These are phyloP conservation scores for Eubucco bourcierii DNA, from an alignment of 2,113 vertebrate species.

Conservation along the genomic window DNA sequence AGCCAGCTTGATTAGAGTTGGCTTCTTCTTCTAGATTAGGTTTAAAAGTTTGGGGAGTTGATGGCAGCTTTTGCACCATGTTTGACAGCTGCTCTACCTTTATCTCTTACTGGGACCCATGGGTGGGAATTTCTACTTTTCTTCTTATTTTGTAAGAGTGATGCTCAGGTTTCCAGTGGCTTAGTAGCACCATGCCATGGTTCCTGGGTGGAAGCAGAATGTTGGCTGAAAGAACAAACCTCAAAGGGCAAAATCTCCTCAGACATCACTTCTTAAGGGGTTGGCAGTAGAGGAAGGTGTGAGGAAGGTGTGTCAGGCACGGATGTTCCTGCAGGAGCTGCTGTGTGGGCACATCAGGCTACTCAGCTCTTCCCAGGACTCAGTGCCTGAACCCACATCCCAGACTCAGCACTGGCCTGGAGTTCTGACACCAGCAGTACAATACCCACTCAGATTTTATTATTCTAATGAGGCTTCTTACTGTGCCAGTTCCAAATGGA, in stretches of 20 bases:
- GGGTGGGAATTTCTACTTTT: not conserved
- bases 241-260: not conserved
- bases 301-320: not conserved
- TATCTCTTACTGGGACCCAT: not conserved
- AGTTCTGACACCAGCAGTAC: slow-evolving; percentile 42
- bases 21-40: not conserved
- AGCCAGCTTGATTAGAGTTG: not conserved
- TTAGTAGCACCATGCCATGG: not conserved
- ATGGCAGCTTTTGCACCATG: not conserved
- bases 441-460: slow-evolving; percentile 48
- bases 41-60: not conserved
- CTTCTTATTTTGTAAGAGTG: not conserved
- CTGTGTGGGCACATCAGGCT: not conserved
- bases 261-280: not conserved
- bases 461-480: slow-evolving; percentile 64
- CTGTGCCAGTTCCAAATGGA: slow-evolving; percentile 63
- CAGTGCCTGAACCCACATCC: not conserved
- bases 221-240: not conserved
- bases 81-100: not conserved
- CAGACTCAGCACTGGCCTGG: not conserved
- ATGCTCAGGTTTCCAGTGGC: not conserved
- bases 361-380: not conserved
- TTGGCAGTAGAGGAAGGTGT: not conserved
- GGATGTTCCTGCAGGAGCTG: not conserved
- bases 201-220: not conserved